Percentiles rank a stretch among this genome's conserved stretches.
Evolutionary conservation across 2,888 invertebrate genomes (phyloP).

Genomic region (Habrosyne pyritoides): DNA sequence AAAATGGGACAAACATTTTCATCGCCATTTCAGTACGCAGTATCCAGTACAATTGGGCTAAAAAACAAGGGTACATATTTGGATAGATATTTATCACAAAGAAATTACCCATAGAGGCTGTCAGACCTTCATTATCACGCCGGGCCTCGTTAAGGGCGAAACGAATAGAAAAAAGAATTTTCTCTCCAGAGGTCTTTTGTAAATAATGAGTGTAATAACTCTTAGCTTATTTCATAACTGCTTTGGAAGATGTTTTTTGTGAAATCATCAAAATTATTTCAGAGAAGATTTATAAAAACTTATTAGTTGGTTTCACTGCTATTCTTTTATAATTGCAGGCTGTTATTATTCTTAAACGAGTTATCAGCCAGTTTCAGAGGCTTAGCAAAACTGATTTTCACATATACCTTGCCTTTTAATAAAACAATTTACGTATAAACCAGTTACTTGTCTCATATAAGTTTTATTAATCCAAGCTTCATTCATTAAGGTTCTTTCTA

Average conservation of each 20-base stretch:
- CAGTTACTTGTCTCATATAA: too few relatives aligned
- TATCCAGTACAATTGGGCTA: background rate
- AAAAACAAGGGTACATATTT: constrained; percentile 1
- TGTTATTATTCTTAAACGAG: background rate
- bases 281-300: background rate
- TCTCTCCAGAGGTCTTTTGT: constrained; percentile 18
- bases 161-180: constrained; percentile 17
- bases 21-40: background rate
- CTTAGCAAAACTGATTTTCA: too few relatives aligned
- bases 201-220: constrained; percentile 18
- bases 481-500: too few relatives aligned
- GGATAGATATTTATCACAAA: constrained; percentile 3
- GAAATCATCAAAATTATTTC: background rate
- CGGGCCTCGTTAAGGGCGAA: constrained; percentile 17
- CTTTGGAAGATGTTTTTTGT: background rate
- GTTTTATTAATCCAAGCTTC: too few relatives aligned
- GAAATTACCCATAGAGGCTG: constrained; percentile 12
- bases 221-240: constrained; percentile 4
- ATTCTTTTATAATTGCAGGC: background rate
- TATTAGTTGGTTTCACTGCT: background rate
- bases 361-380: too few relatives aligned
- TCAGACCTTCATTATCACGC: constrained; percentile 26
- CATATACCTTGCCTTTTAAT: too few relatives aligned
- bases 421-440: too few relatives aligned
- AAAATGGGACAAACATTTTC: background rate